A percentile compares a stretch with the other conserved stretches of the same genome.
These are phyloP conservation scores for Toxostoma redivivum DNA, from an alignment of 2,113 vertebrate genomes.

Conservation along the genomic window DNA sequence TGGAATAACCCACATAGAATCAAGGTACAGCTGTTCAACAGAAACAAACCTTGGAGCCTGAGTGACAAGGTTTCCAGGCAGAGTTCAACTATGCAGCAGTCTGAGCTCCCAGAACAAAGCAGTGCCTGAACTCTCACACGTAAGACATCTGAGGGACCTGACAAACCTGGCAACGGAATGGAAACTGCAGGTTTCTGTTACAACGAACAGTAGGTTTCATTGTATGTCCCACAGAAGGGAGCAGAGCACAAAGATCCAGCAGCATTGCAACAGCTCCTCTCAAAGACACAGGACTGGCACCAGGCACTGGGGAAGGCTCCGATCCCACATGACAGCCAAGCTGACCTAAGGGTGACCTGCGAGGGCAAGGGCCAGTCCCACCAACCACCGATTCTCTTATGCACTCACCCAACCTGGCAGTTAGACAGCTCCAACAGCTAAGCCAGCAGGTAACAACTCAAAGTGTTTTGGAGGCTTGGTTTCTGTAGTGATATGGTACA, in stretches of 20 bases:
- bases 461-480: neutral
- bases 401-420: neutral
- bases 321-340: neutral
- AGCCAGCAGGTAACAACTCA: neutral
- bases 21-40: neutral
- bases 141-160: neutral
- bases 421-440: neutral
- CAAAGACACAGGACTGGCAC: neutral
- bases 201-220: neutral
- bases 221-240: accelerated
- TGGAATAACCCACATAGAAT: neutral
- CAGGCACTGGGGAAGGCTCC: neutral
- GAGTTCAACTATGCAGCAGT: neutral
- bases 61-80: neutral
- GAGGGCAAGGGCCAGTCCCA: neutral
- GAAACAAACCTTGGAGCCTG: neutral
- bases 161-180: neutral
- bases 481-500: neutral
- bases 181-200: conserved; percentile 13
- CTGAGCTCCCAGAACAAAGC: neutral
- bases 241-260: neutral
- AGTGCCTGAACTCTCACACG: neutral
- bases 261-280: neutral
- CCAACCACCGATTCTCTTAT: accelerated
- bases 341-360: accelerated